phyloP scores from a whole-genome alignment of 2,113 vertebrate species.

The Stomatorhinus ivindoensis region DNA sequence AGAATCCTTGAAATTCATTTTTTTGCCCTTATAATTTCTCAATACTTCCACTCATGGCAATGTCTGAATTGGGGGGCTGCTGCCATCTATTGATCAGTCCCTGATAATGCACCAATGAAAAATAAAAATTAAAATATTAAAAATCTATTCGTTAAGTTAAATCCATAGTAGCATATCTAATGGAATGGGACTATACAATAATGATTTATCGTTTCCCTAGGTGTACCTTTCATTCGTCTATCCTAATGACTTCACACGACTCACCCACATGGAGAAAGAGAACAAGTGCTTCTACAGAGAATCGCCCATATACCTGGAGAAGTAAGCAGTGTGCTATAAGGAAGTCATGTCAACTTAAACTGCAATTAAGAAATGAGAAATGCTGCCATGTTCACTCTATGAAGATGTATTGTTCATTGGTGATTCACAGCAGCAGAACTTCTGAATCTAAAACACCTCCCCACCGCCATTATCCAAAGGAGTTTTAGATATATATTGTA shows the following conservation, averaged over 20 bases:
- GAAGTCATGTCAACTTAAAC: background rate
- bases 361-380: background rate
- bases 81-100: slow-evolving; percentile 43
- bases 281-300: slow-evolving; percentile 99
- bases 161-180: background rate
- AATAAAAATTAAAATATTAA: background rate
- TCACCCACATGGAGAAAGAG: slow-evolving; percentile 96
- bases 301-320: slow-evolving; percentile 90
- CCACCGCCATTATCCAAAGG: background rate
- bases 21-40: background rate
- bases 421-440: background rate
- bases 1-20: background rate
- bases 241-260: slow-evolving; percentile 92
- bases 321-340: slow-evolving; percentile 56
- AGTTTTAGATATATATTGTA: background rate
- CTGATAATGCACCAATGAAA: slow-evolving; percentile 39
- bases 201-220: slow-evolving; percentile 48
- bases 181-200: background rate
- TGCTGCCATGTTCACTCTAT: slow-evolving; percentile 21
- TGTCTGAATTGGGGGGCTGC: slow-evolving; percentile 34
- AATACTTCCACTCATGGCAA: background rate
- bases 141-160: background rate
- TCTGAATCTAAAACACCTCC: background rate
- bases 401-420: slow-evolving; percentile 33
- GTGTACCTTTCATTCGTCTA: slow-evolving; percentile 96